These are phyloP conservation scores for Eristalinus sepulchralis DNA, from an alignment of 2,888 invertebrate species.

Conservation along the genomic window DNA sequence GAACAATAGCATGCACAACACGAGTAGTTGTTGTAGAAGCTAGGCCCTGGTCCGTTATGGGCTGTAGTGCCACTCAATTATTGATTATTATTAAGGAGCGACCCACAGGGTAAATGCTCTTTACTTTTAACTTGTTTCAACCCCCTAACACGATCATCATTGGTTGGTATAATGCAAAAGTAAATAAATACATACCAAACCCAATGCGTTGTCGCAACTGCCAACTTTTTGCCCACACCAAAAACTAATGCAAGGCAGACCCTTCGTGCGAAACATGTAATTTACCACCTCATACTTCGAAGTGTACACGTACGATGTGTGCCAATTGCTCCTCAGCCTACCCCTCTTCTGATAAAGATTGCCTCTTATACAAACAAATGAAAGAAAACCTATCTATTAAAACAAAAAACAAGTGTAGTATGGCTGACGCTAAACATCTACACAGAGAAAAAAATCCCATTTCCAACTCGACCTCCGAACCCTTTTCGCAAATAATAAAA, in stretches of 20 bases:
- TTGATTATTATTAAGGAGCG: too few relatives aligned
- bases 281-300: neutral
- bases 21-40: too few relatives aligned
- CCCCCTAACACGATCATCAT: neutral
- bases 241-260: too few relatives aligned
- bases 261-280: neutral
- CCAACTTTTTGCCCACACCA: neutral
- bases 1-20: too few relatives aligned
- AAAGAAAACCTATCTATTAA: neutral
- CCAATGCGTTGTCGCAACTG: slow-evolving; percentile 32
- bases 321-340: neutral
- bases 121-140: neutral
- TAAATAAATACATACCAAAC: slow-evolving; percentile 22
- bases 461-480: too few relatives aligned
- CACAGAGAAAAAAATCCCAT: too few relatives aligned
- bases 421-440: too few relatives aligned
- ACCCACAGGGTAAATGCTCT: neutral
- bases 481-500: too few relatives aligned
- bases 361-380: neutral
- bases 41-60: too few relatives aligned
- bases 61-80: too few relatives aligned
- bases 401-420: too few relatives aligned
- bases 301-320: neutral
- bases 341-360: neutral
- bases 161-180: neutral